Base-by-base conservation (phyloP, 2,797 vertebrate species). In the Sarcoramphus papa region DNA sequence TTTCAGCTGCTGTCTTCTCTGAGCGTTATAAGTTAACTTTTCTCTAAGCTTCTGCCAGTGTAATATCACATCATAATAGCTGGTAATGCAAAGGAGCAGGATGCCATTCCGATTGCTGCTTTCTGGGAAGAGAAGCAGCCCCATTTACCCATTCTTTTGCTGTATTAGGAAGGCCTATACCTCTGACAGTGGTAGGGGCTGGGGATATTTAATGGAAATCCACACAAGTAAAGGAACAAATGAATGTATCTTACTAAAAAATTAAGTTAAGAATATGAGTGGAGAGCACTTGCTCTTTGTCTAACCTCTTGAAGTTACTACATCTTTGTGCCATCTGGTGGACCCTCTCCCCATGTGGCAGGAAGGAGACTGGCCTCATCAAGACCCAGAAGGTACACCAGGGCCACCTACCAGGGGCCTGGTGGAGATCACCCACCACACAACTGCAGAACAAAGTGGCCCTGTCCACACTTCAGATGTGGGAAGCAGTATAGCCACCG, bases 401-500 rank as follows among this genome's bases (percentile, higher is more conserved):
- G n/a, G 33, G 20, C 40, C 48, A 56, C 21, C 4, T 33, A 8
- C 9, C 50, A 89, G 59, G 22, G 7, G 0, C 5, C 23, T 69
- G 22, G 9, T 19, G 25, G 43, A 65, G 33, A 21, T 63, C 41
- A 35, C 28, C 1, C 1, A n/a, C 41, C 28, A 21, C 65, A 14
- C 14, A 76, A 15, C n/a, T 56, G 62, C 47, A 33, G 48, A 53
- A 23, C 15, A 24, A 30, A 2, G 23, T 45, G 37, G 1, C 15
- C 18, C 65, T 73, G 7, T 9, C 50, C 31, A 0, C 54, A 7
- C 21, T 67, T 69, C 31, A 48, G 41, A 19, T 4, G 1, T n/a
- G 56, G 30, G 70, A 57, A 85, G 22, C 28, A 25, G 10, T 8
- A 2, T 1, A 37, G 23, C 17, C 33, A 85, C 21, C 0, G 0